Base-by-base conservation (phyloP, 2,888 invertebrate species). In the Cryptocheilus praepositus region DNA sequence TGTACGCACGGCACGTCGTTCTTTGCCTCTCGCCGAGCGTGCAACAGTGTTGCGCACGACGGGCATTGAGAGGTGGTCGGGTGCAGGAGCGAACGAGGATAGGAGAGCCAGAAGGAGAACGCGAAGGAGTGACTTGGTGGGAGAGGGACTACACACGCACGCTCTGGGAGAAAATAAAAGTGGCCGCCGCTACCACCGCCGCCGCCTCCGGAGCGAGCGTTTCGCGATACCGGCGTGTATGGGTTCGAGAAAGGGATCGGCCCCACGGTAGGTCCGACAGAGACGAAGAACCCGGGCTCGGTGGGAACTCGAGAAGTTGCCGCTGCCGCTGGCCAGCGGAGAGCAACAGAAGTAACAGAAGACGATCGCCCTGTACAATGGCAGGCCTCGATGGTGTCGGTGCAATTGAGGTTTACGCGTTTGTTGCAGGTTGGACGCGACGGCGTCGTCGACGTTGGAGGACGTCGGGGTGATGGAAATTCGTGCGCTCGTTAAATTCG, bases 301-400 rank as follows among this genome's bases (percentile, higher is more conserved):
- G 81, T 83, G 84, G 84, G 83, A 83, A 83, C 84, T 77, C 75
- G 82, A 83, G 83, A 83, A 36, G 36, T 36, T 36, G 36, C 36
- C 36, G 56, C 43, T 52, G 52, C 52, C 52, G 21, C 4, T 43
- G 56, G 19, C 56, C 18, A 11, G 18, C 4, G 60, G 28, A 28
- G 46, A 25, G 18, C 13, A 22, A 28, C n/a, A 11, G 25, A 45
- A 54, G 64, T 49, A 49, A 49, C 11, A 19, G 49, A 16, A 19
- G 49, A 49, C 49, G 49, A 49, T 49, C 5, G 18, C 4, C 49
- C 3, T 19, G 49, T 19, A 19, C 49, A 36, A 36, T 36, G 36
- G 3, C 36, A 36, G 36, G 36, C 36, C 36, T 36, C 7, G 36
- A 36, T 36, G 36, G 36, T 36, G 36, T 36, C 36, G 36, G 36